phyloP scores from a whole-genome alignment of 2,888 invertebrate genomes.

The Diarsia brunnea region DNA sequence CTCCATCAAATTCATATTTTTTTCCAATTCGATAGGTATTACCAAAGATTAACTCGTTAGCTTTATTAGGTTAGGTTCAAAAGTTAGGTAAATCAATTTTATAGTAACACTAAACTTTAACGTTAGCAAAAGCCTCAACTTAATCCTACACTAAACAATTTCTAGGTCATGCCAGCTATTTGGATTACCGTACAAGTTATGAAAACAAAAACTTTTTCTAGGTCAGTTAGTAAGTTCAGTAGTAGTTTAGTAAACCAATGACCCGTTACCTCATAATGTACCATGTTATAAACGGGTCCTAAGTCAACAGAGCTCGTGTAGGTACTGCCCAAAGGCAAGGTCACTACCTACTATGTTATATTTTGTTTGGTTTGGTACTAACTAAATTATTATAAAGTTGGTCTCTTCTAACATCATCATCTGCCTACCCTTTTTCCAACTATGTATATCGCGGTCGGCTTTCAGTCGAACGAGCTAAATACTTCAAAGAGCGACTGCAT shows the following conservation, averaged over 20 bases:
- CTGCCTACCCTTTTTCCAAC: too few relatives aligned
- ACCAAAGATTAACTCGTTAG: too few relatives aligned
- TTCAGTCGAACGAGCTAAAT: too few relatives aligned
- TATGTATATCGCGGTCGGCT: too few relatives aligned
- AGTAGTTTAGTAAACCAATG: not conserved
- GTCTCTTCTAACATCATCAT: not conserved
- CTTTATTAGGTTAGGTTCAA: too few relatives aligned
- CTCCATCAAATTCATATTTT: too few relatives aligned
- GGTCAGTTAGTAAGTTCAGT: conserved; percentile 25
- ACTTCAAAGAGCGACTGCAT: too few relatives aligned
- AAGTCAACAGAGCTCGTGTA: conserved; percentile 18
- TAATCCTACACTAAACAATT: not conserved
- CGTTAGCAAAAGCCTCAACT: not conserved
- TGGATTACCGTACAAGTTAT: not conserved
- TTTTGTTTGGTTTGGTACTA: not conserved
- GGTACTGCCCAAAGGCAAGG: not conserved
- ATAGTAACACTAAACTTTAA: not conserved
- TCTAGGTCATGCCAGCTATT: not conserved
- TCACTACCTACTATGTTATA: not conserved
- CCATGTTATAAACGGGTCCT: conserved; percentile 2
- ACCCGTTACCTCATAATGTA: conserved; percentile 1
- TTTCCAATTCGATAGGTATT: too few relatives aligned
- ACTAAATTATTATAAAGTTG: not conserved
- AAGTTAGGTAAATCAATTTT: too few relatives aligned
- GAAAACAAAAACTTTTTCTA: conserved; percentile 5